Conservation (phyloP, 1,140 invertebrate species). For the Tetragonula clypearis region DNA sequence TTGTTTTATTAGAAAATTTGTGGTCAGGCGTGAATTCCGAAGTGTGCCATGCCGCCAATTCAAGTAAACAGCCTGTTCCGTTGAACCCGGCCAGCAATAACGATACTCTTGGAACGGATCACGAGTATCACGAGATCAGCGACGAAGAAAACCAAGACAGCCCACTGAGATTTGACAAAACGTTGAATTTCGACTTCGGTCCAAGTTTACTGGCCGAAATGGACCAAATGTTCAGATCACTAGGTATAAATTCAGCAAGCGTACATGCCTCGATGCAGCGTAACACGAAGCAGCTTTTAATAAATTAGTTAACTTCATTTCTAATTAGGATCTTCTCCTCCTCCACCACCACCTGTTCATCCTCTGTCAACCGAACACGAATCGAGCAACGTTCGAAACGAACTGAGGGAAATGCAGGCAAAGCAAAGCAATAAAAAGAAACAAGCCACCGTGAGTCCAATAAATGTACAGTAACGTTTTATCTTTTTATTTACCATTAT, state of each 20-base stretch:
- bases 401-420: slow-evolving; percentile 87
- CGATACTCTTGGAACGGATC: slow-evolving; percentile 81
- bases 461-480: slow-evolving; percentile 79
- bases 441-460: slow-evolving; percentile 86
- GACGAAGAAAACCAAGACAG: slow-evolving; percentile 89
- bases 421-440: slow-evolving; percentile 86
- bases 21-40: slow-evolving; percentile 78
- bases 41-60: slow-evolving; percentile 71
- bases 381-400: slow-evolving; percentile 87
- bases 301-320: background rate
- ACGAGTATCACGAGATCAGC: slow-evolving; percentile 96
- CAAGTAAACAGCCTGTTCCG: slow-evolving; percentile 67
- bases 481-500: slow-evolving; percentile 64
- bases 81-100: slow-evolving; percentile 68
- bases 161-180: slow-evolving; percentile 79
- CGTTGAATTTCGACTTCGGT: slow-evolving; percentile 91
- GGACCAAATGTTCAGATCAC: slow-evolving; percentile 94
- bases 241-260: slow-evolving; percentile 77
- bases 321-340: slow-evolving; percentile 75
- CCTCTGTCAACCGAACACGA: slow-evolving; percentile 84
- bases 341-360: slow-evolving; percentile 75
- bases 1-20: slow-evolving; percentile 70
- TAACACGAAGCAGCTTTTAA: background rate
- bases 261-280: background rate
- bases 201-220: slow-evolving; percentile 97